Evolutionary conservation across 2,797 vertebrate genomes (phyloP).

Genomic region (Chrysocyon brachyurus): DNA sequence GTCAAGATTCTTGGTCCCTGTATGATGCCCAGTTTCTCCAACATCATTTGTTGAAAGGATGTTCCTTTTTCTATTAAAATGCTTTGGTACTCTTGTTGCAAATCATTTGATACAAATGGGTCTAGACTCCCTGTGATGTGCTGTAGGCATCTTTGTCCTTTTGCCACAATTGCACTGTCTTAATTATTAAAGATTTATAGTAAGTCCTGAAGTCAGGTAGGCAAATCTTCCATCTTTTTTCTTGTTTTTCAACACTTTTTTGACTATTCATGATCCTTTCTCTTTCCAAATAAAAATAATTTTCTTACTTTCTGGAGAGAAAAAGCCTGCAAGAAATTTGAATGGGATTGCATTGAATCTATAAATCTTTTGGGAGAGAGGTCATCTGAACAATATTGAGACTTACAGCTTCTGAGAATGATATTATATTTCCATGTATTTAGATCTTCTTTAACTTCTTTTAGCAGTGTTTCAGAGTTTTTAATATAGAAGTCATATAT

Average conservation of each 20-base stretch:
- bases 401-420: constrained; percentile 51
- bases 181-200: constrained; percentile 44
- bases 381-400: constrained; percentile 24
- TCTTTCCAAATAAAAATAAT: constrained; percentile 62
- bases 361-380: not conserved
- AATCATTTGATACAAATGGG: not conserved
- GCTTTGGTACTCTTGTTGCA: constrained; percentile 28
- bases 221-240: not conserved
- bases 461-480: constrained; percentile 35
- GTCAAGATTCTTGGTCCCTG: not conserved
- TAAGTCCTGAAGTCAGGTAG: constrained; percentile 21
- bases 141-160: not conserved
- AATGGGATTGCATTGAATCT: not conserved
- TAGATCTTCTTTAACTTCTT: constrained; percentile 37
- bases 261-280: constrained; percentile 23
- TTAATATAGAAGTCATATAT: not conserved
- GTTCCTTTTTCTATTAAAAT: constrained; percentile 45
- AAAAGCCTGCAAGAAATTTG: not conserved
- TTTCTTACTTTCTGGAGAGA: not conserved
- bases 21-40: not conserved
- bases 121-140: not conserved
- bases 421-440: constrained; percentile 43
- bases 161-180: not conserved
- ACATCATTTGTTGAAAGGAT: not conserved
- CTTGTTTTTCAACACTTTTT: not conserved